These are phyloP conservation scores for Leptogaster cylindrica DNA, from an alignment of 2,888 invertebrate genomes.

Conservation along the genomic window DNA sequence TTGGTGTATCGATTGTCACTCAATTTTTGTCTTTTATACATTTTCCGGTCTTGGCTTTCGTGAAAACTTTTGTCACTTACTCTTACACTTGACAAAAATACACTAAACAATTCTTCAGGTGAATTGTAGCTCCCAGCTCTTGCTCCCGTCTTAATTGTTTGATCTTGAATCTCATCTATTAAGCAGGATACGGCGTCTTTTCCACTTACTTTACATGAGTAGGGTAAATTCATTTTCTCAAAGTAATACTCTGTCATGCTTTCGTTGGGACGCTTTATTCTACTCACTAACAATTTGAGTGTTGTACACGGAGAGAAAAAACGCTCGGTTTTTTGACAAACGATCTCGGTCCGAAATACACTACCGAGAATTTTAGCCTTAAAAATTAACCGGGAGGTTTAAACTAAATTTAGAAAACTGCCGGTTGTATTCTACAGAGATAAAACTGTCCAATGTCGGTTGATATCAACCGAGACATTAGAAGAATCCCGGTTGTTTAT, in stretches of 20 bases:
- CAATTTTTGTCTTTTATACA: not conserved
- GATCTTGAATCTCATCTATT: conserved; percentile 29
- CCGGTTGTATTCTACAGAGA: too few relatives aligned
- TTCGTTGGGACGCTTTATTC: not conserved
- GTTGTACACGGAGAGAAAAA: too few relatives aligned
- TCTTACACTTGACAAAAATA: not conserved
- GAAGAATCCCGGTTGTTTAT: too few relatives aligned
- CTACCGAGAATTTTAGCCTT: too few relatives aligned
- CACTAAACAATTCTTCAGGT: conserved; percentile 28
- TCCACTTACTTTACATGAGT: conserved; percentile 1
- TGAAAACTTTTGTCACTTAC: too few relatives aligned
- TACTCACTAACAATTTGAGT: too few relatives aligned
- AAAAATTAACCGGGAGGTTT: too few relatives aligned
- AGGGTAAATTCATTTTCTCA: conserved; percentile 39
- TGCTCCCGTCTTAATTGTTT: conserved; percentile 27
- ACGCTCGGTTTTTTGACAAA: too few relatives aligned
- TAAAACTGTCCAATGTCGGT: too few relatives aligned
- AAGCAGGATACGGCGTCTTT: conserved; percentile 37
- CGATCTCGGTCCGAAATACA: too few relatives aligned
- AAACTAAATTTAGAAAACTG: too few relatives aligned
- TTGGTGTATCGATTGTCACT: not conserved
- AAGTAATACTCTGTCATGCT: conserved; percentile 35
- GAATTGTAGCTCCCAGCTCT: conserved; percentile 28
- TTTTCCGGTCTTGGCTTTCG: not conserved
- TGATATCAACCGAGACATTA: too few relatives aligned